A percentile compares a stretch with the other conserved stretches of the same genome.
Evolutionary conservation across 2,888 invertebrate species (phyloP).

Genomic region (Prionchulus punctatus): DNA sequence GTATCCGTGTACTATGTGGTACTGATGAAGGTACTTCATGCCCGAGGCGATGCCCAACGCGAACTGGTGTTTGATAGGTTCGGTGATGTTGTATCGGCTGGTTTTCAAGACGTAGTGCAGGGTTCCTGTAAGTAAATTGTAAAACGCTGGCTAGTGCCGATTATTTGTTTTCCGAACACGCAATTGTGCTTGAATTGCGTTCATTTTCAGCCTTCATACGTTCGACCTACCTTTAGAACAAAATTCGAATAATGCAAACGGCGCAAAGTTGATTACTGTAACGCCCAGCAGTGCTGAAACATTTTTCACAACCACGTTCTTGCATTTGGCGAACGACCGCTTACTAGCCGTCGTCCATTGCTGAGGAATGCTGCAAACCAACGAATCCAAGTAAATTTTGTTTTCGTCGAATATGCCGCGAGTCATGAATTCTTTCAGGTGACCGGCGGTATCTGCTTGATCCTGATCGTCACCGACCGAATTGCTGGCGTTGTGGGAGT

Average conservation of each 20-base stretch:
- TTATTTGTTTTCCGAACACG: too few species aligned
- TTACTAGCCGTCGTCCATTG: too few species aligned
- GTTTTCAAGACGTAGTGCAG: not conserved
- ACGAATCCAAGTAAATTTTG: not conserved
- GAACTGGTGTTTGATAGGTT: not conserved
- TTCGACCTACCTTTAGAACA: not conserved
- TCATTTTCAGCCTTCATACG: too few species aligned
- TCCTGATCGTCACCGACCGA: too few species aligned
- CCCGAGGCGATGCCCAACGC: not conserved
- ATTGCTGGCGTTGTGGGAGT: too few species aligned
- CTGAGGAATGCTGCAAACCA: too few species aligned
- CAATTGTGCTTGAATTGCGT: too few species aligned
- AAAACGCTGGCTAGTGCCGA: too few species aligned
- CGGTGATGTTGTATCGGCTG: not conserved
- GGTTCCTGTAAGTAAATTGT: too few species aligned
- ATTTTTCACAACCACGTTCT: not conserved
- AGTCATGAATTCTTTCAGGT: too few species aligned
- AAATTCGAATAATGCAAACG: not conserved
- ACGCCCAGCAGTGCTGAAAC: not conserved
- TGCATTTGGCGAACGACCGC: too few species aligned
- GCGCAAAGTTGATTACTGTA: not conserved
- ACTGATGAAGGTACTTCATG: not conserved
- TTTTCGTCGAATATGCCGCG: not conserved
- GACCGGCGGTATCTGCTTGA: too few species aligned
- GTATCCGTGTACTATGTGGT: not conserved